A percentile compares a stretch with the other conserved stretches of the same genome.
These are phyloP conservation scores for Drosophila rellima DNA, from an alignment of 2,888 invertebrate genomes.

Conservation along the genomic window DNA sequence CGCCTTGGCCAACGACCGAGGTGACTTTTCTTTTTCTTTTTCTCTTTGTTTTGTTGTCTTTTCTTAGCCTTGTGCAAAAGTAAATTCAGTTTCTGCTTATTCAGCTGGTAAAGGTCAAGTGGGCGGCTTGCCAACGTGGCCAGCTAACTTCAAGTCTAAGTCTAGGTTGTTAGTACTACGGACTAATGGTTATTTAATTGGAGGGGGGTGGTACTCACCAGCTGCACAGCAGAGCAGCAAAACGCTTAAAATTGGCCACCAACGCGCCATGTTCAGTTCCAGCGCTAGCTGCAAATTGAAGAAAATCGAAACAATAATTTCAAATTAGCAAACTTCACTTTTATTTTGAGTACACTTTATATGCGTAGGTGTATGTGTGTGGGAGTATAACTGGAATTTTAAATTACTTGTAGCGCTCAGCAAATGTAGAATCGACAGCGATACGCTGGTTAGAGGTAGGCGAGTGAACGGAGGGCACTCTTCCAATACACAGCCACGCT, in stretches of 20 bases:
- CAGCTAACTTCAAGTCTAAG: slow-evolving; percentile 24
- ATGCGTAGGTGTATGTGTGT: neutral
- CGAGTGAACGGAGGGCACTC: slow-evolving; percentile 79
- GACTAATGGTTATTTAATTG: neutral
- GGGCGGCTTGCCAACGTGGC: slow-evolving; percentile 57
- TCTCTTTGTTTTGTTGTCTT: slow-evolving; percentile 26
- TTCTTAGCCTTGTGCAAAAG: slow-evolving; percentile 55
- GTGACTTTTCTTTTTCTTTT: slow-evolving; percentile 17
- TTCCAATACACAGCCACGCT: slow-evolving; percentile 86
- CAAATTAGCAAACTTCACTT: slow-evolving; percentile 54
- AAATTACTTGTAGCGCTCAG: slow-evolving; percentile 58
- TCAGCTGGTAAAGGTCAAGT: slow-evolving; percentile 70
- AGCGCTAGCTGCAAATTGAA: slow-evolving; percentile 69
- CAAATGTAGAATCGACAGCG: slow-evolving; percentile 69
- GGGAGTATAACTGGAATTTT: slow-evolving; percentile 21
- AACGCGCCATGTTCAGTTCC: slow-evolving; percentile 83
- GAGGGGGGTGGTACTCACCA: slow-evolving; percentile 79
- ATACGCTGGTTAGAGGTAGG: slow-evolving; percentile 35
- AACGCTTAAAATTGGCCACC: slow-evolving; percentile 84
- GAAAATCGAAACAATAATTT: slow-evolving; percentile 44
- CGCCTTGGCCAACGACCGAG: slow-evolving; percentile 66
- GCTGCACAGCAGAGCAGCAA: slow-evolving; percentile 83
- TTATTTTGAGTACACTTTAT: slow-evolving; percentile 21
- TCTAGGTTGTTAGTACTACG: slow-evolving; percentile 21
- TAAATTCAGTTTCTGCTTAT: slow-evolving; percentile 31